phyloP scores from a whole-genome alignment of 1,140 invertebrate species.

The Eciton burchellii region DNA sequence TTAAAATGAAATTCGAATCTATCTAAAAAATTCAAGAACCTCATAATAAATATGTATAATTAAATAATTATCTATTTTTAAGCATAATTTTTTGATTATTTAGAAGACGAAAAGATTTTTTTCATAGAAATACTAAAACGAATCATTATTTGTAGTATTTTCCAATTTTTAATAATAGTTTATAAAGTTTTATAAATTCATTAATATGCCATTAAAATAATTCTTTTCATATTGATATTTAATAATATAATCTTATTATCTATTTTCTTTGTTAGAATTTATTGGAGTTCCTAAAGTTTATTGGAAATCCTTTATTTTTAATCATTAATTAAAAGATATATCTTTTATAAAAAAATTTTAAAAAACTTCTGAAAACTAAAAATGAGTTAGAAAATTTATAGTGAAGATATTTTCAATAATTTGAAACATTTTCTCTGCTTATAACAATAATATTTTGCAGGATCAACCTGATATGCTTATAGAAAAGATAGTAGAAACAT shows the following conservation, averaged over 20 bases:
- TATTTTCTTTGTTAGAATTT: neutral
- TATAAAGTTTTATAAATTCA: neutral
- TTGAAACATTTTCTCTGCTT: neutral
- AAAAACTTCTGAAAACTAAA: neutral
- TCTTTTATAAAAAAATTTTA: neutral
- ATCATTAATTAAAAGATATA: neutral
- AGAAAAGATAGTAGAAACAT: conserved; percentile 83
- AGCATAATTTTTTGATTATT: neutral
- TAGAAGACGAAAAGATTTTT: neutral
- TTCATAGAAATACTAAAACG: neutral
- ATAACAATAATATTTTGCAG: conserved; percentile 63
- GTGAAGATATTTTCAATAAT: neutral
- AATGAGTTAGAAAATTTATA: conserved; percentile 15
- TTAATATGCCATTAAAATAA: neutral
- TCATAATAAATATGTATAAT: neutral
- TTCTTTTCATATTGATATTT: neutral
- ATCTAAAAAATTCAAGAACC: neutral
- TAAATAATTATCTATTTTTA: neutral
- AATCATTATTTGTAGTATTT: neutral
- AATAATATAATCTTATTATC: neutral
- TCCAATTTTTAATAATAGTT: neutral
- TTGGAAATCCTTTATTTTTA: neutral
- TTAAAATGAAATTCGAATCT: too few species aligned
- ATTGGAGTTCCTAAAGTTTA: too few species aligned
- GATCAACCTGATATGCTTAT: conserved; percentile 78